Conservation (phyloP, 2,888 invertebrate species). For the Diaperis boleti region DNA sequence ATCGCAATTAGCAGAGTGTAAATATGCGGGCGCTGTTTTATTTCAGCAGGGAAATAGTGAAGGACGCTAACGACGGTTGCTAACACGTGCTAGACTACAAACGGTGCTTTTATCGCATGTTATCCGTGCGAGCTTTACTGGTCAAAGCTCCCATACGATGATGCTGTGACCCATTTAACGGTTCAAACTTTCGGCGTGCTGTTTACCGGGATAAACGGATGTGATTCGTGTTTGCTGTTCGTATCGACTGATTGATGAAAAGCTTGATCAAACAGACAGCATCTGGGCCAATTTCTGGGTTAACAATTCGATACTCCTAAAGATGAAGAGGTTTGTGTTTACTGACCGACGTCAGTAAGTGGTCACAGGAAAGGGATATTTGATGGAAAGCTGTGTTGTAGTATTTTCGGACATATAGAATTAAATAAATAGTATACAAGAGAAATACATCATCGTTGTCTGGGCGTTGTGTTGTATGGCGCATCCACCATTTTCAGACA, state of each 20-base stretch:
- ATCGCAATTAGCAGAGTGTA: no score
- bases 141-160: constrained; percentile 36
- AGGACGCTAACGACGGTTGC: constrained; percentile 3
- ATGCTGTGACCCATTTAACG: constrained; percentile 37
- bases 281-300: neutral
- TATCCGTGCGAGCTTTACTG: constrained; percentile 33
- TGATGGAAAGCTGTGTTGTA: no score
- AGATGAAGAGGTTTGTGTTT: neutral
- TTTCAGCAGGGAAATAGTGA: no score
- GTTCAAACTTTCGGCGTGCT: constrained; percentile 33
- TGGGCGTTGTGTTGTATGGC: no score
- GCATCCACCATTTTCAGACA: no score
- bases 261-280: constrained; percentile 19
- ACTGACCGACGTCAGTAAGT: no score
- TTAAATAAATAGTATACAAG: no score
- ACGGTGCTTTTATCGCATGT: constrained; percentile 30
- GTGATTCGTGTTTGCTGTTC: constrained; percentile 23
- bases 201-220: constrained; percentile 27
- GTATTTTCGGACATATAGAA: no score
- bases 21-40: no score
- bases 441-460: no score
- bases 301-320: neutral
- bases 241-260: constrained; percentile 26
- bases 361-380: no score
- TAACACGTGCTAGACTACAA: constrained; percentile 21